These are phyloP conservation scores for Rhagonycha lutea DNA, from an alignment of 2,888 invertebrate species.

Conservation along the genomic window DNA sequence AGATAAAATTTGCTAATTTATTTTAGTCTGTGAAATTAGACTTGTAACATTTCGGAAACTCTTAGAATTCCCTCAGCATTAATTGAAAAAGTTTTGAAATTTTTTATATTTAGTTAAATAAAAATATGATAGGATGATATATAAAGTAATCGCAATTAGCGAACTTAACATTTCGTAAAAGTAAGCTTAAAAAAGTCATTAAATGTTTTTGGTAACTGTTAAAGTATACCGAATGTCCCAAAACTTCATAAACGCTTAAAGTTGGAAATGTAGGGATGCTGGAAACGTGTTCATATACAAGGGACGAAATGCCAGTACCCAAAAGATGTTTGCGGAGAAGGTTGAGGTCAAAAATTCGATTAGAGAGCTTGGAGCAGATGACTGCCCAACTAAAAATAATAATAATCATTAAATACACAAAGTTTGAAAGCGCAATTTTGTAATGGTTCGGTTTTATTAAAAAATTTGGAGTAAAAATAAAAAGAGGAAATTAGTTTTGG, in stretches of 20 bases:
- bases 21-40: neutral
- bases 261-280: neutral
- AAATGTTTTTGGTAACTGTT: neutral
- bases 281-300: neutral
- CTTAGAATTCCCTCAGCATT: neutral
- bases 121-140: neutral
- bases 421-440: neutral
- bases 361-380: neutral
- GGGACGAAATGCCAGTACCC: neutral
- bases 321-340: neutral
- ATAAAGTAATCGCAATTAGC: neutral
- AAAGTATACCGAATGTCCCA: neutral
- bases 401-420: neutral
- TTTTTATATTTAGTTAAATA: neutral
- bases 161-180: neutral
- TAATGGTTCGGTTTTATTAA: neutral
- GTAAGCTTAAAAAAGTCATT: neutral
- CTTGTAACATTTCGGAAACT: neutral
- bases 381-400: neutral
- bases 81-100: neutral
- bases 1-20: neutral
- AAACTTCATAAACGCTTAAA: neutral
- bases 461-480: neutral
- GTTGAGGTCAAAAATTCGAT: conserved; percentile 3
- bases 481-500: neutral